Percentiles rank a stretch among this genome's conserved stretches.
phyloP scores from a whole-genome alignment of 2,113 vertebrate species.

The Datnioides undecimradiatus region DNA sequence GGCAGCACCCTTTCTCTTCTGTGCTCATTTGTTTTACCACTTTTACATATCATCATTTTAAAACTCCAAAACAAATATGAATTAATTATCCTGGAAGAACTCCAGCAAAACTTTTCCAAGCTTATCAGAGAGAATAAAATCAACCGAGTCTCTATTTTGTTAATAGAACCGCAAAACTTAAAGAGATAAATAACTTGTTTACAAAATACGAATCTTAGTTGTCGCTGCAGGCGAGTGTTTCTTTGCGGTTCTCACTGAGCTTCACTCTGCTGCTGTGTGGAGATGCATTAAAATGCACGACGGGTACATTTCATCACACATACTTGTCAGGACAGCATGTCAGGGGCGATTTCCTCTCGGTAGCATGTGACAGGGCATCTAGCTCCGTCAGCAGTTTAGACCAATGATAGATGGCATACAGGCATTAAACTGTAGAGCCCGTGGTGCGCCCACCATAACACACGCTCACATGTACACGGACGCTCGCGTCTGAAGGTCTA shows the following conservation, averaged over 20 bases:
- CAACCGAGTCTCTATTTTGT: background rate
- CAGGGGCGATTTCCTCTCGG: conserved; percentile 58
- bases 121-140: no score
- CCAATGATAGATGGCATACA: conserved; percentile 56
- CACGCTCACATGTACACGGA: conserved; percentile 5
- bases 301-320: conserved; percentile 66
- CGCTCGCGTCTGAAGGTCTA: background rate
- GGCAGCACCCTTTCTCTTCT: no score
- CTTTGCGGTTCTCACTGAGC: conserved; percentile 18
- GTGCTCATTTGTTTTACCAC: background rate
- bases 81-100: background rate
- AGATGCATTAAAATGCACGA: conserved; percentile 60
- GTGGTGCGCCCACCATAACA: background rate
- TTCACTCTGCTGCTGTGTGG: conserved; percentile 15
- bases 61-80: background rate
- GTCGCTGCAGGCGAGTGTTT: conserved; percentile 6
- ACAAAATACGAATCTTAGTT: conserved; percentile 13
- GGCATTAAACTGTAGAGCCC: conserved; percentile 41
- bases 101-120: no score
- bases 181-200: conserved; percentile 21
- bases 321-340: conserved; percentile 67
- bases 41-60: background rate
- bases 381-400: conserved; percentile 64
- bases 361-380: conserved; percentile 56
- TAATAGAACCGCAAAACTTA: background rate